Percentiles rank a stretch among this genome's conserved stretches.
Evolutionary conservation across 2,113 vertebrate genomes (phyloP).

Genomic region (Eira barbara): DNA sequence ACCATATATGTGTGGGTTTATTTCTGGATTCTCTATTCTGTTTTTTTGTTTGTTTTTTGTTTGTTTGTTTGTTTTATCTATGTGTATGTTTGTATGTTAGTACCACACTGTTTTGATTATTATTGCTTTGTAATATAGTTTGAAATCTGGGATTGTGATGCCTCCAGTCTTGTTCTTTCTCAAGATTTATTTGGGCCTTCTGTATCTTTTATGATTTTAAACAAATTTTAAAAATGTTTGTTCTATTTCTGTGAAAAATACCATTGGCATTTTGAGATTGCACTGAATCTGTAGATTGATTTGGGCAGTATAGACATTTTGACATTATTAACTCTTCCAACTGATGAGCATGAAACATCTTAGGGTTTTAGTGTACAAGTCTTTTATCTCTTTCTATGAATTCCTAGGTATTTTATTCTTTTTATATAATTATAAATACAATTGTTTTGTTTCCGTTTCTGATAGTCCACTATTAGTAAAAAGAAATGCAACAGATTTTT

Average conservation of each 20-base stretch:
- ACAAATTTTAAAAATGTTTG: not conserved
- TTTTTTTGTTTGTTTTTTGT: not conserved
- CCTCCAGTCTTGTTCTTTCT: not conserved
- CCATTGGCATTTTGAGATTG: not conserved
- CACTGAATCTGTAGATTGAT: not conserved
- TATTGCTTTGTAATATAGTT: not conserved
- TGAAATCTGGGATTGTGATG: not conserved
- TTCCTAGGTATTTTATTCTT: not conserved
- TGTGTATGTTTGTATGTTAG: not conserved
- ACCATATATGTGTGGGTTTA: not conserved
- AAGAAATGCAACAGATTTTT: not conserved
- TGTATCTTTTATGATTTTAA: not conserved
- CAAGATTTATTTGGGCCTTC: not conserved
- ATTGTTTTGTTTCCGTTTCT: not conserved
- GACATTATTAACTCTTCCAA: not conserved
- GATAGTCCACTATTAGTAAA: not conserved
- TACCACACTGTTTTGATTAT: not conserved
- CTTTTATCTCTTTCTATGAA: not conserved
- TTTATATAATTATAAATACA: not conserved
- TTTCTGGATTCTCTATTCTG: not conserved
- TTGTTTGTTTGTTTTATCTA: not conserved
- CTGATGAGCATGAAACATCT: not conserved
- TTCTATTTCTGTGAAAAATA: not conserved
- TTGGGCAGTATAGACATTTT: not conserved
- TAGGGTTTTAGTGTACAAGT: not conserved